Percentiles rank a stretch among this genome's conserved stretches.
phyloP scores from a whole-genome alignment of 2,113 vertebrate genomes.

The Vireo altiloquus region DNA sequence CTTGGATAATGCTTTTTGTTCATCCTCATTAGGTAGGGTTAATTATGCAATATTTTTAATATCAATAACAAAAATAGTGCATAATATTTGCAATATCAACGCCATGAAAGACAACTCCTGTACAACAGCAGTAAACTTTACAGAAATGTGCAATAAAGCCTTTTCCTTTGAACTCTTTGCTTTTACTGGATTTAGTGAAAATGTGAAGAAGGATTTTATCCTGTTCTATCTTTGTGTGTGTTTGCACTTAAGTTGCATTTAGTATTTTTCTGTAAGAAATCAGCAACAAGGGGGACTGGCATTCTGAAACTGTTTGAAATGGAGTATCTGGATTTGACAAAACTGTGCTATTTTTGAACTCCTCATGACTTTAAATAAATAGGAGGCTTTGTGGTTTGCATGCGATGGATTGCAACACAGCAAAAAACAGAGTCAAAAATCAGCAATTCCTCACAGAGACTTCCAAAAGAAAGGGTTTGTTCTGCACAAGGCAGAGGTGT shows the following conservation, averaged over 20 bases:
- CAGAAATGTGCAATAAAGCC: not conserved
- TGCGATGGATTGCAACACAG: not conserved
- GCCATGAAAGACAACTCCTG: fast-evolving
- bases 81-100: not conserved
- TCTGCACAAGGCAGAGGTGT: not conserved
- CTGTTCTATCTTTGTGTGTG: not conserved
- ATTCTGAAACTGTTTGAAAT: not conserved
- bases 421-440: not conserved
- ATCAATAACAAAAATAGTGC: not conserved
- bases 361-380: not conserved
- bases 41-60: not conserved
- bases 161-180: not conserved
- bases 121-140: not conserved
- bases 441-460: not conserved
- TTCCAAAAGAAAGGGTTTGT: not conserved
- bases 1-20: not conserved
- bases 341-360: too few species aligned
- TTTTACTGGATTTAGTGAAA: not conserved
- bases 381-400: not conserved
- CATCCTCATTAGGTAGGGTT: not conserved
- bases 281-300: not conserved
- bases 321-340: too few species aligned
- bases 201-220: not conserved
- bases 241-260: not conserved
- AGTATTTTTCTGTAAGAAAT: not conserved